These are phyloP conservation scores for Apis dorsata DNA, from an alignment of 1,140 invertebrate species.

Conservation along the genomic window DNA sequence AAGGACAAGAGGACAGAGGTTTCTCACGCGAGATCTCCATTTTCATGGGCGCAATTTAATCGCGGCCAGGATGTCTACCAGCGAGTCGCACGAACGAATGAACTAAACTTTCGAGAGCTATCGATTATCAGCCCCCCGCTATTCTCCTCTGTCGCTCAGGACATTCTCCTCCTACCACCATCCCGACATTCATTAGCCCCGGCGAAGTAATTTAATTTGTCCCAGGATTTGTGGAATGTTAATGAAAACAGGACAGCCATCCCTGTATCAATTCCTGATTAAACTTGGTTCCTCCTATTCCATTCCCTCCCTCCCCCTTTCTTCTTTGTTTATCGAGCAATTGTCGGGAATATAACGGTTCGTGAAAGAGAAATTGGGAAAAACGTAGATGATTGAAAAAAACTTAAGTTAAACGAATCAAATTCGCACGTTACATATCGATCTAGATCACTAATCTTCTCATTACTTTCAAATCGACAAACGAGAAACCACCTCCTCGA, in stretches of 20 bases:
- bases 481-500: no score
- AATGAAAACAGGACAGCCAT: constrained; percentile 76
- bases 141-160: constrained; percentile 56
- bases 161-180: constrained; percentile 50
- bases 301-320: no score
- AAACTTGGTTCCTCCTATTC: constrained; percentile 47
- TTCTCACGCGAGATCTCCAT: constrained; percentile 37
- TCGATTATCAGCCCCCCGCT: constrained; percentile 71
- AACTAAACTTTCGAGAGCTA: constrained; percentile 66
- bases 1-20: constrained; percentile 9
- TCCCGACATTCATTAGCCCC: constrained; percentile 74
- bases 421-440: no score
- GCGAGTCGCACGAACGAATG: constrained; percentile 53
- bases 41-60: constrained; percentile 19
- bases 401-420: no score
- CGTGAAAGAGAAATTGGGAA: no score
- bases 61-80: constrained; percentile 35
- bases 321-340: no score
- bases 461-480: no score
- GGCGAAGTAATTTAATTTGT: constrained; percentile 79
- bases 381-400: no score
- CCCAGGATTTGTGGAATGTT: constrained; percentile 79
- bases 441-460: no score
- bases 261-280: constrained; percentile 74
- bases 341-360: no score